Evolutionary conservation across 2,888 invertebrate species (phyloP), one percentile per base, ranked within the genome.

Genomic region (Taphrorychus bicolor): DNA sequence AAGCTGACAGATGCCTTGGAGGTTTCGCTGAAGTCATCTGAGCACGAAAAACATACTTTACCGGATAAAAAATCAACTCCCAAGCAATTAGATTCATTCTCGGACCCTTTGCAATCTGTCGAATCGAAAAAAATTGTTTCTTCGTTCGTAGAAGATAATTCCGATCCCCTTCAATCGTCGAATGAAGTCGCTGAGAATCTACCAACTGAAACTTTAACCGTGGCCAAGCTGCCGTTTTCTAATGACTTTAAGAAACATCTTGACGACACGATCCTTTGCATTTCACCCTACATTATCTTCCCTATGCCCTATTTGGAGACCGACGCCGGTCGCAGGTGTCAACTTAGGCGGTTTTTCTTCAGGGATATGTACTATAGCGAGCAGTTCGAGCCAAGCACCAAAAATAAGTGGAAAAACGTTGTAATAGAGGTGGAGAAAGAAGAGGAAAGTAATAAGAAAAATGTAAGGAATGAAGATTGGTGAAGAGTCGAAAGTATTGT

Each of bases 271-370:
- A 85, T 91, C 53, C 81, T 95, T 2, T 94, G 94, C 0, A 88
- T 93, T 70, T 97, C 97, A 0, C 97, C 98, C 0, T 93, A 91
- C 79, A 85, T 97, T 9, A 88, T 89, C 64, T 92, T 93, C 76
- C 88, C 92, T 0, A 86, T 95, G 61, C 98, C 98, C 0, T 95
- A 91, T 83, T 82, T 97, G 71, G 95, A 95, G 83, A 93, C 95
- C 0, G 94, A 94, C 78, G 85, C 84, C 9, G 96, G 95, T 0
- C 86, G 90, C 48, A 89, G 89, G 73, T 95, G 94, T 76, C 83
- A 86, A 24, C 82, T 94, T 56, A 86, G 94, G 16, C 84, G 83
- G 54, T 92, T 88, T 78, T 93, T 94, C 72, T 90, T 92, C 0
- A 83, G 86, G 16, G 89, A 91, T 73, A 85, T 93, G 4, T 94